A percentile compares a stretch with the other conserved stretches of the same genome.
Evolutionary conservation across 2,888 invertebrate species (phyloP).

Genomic region (Balanococcus diminutus): DNA sequence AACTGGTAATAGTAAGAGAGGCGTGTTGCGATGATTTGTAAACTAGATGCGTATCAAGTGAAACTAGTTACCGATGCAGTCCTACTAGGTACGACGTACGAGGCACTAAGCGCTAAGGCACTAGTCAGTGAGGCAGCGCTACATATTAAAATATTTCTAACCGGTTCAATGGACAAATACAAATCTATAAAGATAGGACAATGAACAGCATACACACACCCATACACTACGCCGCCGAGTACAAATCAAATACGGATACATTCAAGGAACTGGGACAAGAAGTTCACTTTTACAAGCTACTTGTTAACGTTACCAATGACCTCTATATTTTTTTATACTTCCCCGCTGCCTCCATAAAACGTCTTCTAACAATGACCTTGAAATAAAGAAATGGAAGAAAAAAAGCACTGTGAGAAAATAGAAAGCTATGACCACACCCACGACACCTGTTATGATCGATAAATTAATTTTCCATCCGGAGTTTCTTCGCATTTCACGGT

Average conservation of each 20-base stretch:
- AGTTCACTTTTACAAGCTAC: slow-evolving; percentile 53
- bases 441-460: slow-evolving; percentile 38
- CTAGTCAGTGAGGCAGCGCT: background rate
- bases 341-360: background rate
- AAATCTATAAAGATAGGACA: slow-evolving; percentile 51
- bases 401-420: slow-evolving; percentile 38
- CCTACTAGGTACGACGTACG: background rate
- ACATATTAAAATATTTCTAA: slow-evolving; percentile 49
- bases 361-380: slow-evolving; percentile 45
- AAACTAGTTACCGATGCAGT: slow-evolving; percentile 49
- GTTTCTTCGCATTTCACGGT: background rate
- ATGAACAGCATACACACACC: background rate
- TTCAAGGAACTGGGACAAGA: slow-evolving; percentile 53
- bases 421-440: slow-evolving; percentile 48
- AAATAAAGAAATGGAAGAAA: slow-evolving; percentile 28
- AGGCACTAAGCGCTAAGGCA: background rate
- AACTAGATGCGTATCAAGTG: slow-evolving; percentile 42
- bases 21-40: slow-evolving; percentile 2
- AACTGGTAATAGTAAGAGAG: background rate
- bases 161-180: slow-evolving; percentile 46
- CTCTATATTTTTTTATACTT: slow-evolving; percentile 42
- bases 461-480: slow-evolving; percentile 12
- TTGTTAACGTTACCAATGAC: slow-evolving; percentile 46
- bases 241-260: slow-evolving; percentile 55
- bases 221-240: background rate